phyloP scores from a whole-genome alignment of 2,113 vertebrate genomes.

The Cottus gobio region DNA sequence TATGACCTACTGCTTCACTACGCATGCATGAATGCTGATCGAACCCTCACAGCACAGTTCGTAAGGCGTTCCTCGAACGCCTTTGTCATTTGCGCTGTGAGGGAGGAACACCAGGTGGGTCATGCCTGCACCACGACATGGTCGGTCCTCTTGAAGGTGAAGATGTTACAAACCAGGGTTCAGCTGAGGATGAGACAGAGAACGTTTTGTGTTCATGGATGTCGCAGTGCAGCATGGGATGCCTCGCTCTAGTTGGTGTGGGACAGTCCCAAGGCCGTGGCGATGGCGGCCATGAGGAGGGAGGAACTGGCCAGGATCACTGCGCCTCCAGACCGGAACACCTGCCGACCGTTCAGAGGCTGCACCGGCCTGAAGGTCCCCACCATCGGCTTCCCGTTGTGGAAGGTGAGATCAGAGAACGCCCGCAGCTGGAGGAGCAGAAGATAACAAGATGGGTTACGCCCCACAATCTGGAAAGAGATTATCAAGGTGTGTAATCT shows the following conservation, averaged over 20 bases:
- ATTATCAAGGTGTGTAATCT: background rate
- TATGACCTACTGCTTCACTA: conserved; percentile 47
- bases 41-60: conserved; percentile 62
- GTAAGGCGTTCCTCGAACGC: conserved; percentile 41
- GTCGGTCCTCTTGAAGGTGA: conserved; percentile 14
- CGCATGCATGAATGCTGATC: conserved; percentile 62
- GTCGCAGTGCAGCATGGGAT: conserved; percentile 48
- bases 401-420: conserved; percentile 78
- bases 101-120: conserved; percentile 30
- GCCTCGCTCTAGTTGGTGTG: conserved; percentile 62
- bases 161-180: conserved; percentile 44
- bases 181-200: conserved; percentile 46
- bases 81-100: conserved; percentile 68
- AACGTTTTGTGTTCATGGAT: conserved; percentile 56
- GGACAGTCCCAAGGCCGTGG: conserved; percentile 62
- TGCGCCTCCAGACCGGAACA: conserved; percentile 70
- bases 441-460: background rate
- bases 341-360: conserved; percentile 73
- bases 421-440: conserved; percentile 67
- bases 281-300: conserved; percentile 63
- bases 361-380: conserved; percentile 81
- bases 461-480: background rate
- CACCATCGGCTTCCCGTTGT: conserved; percentile 65
- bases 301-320: conserved; percentile 53
- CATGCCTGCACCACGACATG: conserved; percentile 54